Base-by-base conservation (phyloP, 2,888 invertebrate species). In the Agrotis ipsilon region DNA sequence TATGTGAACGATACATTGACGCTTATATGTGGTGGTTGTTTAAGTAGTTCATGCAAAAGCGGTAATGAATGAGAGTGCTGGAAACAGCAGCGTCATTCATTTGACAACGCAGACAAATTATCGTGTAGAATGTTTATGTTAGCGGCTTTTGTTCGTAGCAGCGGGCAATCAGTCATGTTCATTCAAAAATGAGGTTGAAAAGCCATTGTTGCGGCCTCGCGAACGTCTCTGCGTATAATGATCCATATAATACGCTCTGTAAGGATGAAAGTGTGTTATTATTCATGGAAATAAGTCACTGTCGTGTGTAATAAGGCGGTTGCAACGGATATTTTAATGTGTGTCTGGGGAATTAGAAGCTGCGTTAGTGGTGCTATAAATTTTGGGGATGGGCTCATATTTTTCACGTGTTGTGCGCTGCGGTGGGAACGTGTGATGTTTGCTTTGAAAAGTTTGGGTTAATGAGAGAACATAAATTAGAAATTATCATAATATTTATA, bases 101-200 rank as follows among this genome's bases (percentile, higher is more conserved):
- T 86, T 85, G 73, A 78, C 75, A 72, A 73, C 72, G 72, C 81
- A 83, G 89, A 87, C 86, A 87, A 87, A 87, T 91, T 88, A 90
- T 91, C 87, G 89, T 89, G 91, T 91, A 89, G 90, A 92, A 92
- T 93, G 92, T 93, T 94, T 94, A 91, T 90, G 91, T 93, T 92
- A 87, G 82, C 88, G 86, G 92, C 87, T 92, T 93, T 94, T 92
- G 94, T 93, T 89, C 89, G 91, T 86, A 87, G 89, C 90, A 91
- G 92, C 90, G 91, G 89, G 92, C 93, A 93, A 95, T 95, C 94
- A 94, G 92, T 94, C 94, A 94, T 93, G 94, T 92, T 91, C 91
- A 91, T 90, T 93, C 92, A 93, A 91, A 92, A 93, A 92, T 88
- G 89, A 87, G 90, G 91, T 91, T 91, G 92, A 91, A 92, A 88